These are phyloP conservation scores for Hippocampus kuda DNA, from an alignment of 2,797 vertebrate genomes.

Conservation along the genomic window DNA sequence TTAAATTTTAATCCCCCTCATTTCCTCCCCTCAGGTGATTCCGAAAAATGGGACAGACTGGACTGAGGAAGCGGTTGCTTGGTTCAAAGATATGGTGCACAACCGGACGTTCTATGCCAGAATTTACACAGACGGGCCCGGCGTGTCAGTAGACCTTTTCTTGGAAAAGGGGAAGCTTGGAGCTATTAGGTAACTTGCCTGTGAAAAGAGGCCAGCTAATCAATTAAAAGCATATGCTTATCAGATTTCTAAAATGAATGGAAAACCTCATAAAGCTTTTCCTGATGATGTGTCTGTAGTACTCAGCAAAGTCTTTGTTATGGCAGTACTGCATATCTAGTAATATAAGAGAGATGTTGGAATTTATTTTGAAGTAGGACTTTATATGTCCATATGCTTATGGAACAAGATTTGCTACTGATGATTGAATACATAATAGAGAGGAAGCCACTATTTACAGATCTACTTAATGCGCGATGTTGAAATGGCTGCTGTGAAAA, in stretches of 20 bases:
- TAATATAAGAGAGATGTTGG: too few species aligned
- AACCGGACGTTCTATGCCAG: slow-evolving; percentile 61
- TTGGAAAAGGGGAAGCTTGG: slow-evolving; percentile 68
- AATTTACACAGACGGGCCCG: slow-evolving; percentile 50
- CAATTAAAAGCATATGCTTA: not conserved
- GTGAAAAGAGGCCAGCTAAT: not conserved
- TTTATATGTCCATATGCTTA: too few species aligned
- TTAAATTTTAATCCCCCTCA: not conserved
- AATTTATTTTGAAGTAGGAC: too few species aligned
- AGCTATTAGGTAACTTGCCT: slow-evolving; percentile 61
- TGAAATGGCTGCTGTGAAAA: too few species aligned
- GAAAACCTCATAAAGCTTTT: not conserved
- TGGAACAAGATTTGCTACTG: too few species aligned
- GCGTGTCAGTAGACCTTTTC: slow-evolving; percentile 63
- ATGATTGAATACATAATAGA: too few species aligned
- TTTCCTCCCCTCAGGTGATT: slow-evolving; percentile 53
- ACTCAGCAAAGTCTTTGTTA: not conserved
- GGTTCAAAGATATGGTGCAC: slow-evolving; percentile 63
- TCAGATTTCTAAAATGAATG: not conserved
- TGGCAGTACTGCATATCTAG: not conserved
- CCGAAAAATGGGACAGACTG: slow-evolving; percentile 57
- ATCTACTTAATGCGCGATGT: too few species aligned
- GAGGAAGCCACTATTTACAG: too few species aligned
- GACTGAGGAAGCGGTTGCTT: slow-evolving; percentile 59
- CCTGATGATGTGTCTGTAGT: not conserved